A percentile compares a stretch with the other conserved stretches of the same genome.
Evolutionary conservation across 2,113 vertebrate genomes (phyloP).

Genomic region (Cynoglossus semilaevis): DNA sequence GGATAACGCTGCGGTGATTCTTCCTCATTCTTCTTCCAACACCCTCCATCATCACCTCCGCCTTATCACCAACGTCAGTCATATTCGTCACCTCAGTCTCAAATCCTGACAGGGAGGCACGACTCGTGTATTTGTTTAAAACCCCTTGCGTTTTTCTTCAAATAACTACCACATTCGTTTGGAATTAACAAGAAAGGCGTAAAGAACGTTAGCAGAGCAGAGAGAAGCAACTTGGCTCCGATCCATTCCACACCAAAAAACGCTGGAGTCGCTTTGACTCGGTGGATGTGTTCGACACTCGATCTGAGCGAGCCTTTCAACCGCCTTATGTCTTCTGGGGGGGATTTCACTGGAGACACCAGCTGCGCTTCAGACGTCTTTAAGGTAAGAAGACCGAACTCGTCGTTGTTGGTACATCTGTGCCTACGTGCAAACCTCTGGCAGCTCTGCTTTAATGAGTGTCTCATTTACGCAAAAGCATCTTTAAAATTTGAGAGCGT

Average conservation of each 20-base stretch:
- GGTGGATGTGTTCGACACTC: conserved; percentile 62
- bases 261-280: conserved; percentile 29
- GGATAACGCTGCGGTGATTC: no score
- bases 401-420: no score
- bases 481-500: no score
- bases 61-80: conserved; percentile 3
- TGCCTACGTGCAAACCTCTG: no score
- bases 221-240: background rate
- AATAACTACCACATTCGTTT: conserved; percentile 1
- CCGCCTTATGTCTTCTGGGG: conserved; percentile 36
- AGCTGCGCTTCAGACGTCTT: conserved; percentile 54
- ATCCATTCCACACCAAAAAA: background rate
- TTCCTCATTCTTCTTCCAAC: conserved; percentile 42
- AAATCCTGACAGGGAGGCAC: conserved; percentile 36
- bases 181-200: conserved; percentile 14
- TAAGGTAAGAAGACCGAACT: background rate
- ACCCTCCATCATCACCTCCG: conserved; percentile 57
- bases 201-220: conserved; percentile 26
- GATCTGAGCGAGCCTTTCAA: conserved; percentile 30
- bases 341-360: conserved; percentile 39
- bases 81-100: conserved; percentile 31
- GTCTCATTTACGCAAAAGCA: no score
- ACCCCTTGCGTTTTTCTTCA: background rate
- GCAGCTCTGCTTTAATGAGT: no score
- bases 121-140: background rate